Evolutionary conservation across 2,888 invertebrate genomes (phyloP), one percentile per base, ranked within the genome.

Genomic region (Caradrina clavipalpis): DNA sequence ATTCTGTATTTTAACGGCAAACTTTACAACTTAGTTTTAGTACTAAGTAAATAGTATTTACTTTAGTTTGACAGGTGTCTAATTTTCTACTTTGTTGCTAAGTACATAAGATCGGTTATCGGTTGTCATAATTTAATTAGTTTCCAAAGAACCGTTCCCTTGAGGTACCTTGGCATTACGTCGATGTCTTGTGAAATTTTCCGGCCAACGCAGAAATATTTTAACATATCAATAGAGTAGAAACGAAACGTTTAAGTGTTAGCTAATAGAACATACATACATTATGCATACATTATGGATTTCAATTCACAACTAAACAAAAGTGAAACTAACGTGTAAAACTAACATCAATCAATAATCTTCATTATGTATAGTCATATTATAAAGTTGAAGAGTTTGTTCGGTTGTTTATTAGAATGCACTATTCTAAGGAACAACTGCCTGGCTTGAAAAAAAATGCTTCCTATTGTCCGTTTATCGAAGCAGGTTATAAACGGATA

Each of bases 1-100:
- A 83, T 86, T 82, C 78, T 80, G 80, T 86, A 79, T 84, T 79
- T 78, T 86, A 82, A 86, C 74, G 77, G 83, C 82, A 84, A 81
- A 79, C 72, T 73, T 73, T 53, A 72, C 74, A 73, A 79, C 69
- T 73, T 64, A 64, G 57, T 67, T 62, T 57, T 64, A 59, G 50
- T 70, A 76, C 70, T 73, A 58, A 68, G 67, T 66, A 69, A 68
- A 69, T 66, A 69, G 64, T 67, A 73, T 71, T 80, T 59, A 21
- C 58, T 57, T 69, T 45, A 26, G 21, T 45, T 39, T 55, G 55
- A 21, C 50, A 56, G 4, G 1, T 51, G 5, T 39, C 15, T n/a
- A n/a, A 73, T 67, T 69, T 66, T 69, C 17, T 53, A 61, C 77
- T 75, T 42, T 74, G 81, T 68, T 26, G 2, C 11, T 1, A 53